These are phyloP conservation scores for Orchesella cincta DNA, from an alignment of 1,140 invertebrate genomes.

Conservation along the genomic window DNA sequence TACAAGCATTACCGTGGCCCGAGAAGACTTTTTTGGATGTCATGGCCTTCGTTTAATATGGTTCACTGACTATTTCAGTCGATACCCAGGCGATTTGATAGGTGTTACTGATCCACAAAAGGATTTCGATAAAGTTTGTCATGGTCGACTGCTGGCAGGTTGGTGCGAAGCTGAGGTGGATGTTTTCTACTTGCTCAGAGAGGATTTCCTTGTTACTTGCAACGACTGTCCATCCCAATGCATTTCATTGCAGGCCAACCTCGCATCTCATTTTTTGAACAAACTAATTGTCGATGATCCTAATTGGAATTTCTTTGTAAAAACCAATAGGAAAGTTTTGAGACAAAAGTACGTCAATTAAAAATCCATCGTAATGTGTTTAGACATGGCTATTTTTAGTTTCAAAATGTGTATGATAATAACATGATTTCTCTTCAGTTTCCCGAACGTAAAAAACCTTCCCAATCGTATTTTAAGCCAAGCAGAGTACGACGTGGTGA, in stretches of 20 bases:
- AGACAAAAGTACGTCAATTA: too few relatives aligned
- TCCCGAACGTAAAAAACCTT: too few relatives aligned
- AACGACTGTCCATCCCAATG: background rate
- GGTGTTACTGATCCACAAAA: background rate
- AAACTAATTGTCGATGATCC: background rate
- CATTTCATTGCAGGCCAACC: background rate
- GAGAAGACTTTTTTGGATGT: background rate
- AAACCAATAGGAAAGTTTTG: background rate
- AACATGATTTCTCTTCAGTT: too few relatives aligned
- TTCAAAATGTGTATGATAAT: too few relatives aligned
- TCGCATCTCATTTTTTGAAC: background rate
- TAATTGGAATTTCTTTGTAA: background rate
- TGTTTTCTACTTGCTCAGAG: background rate
- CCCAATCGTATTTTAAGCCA: too few relatives aligned
- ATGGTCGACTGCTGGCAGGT: background rate
- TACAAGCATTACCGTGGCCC: too few relatives aligned
- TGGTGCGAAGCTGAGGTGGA: background rate
- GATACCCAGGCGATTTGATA: background rate
- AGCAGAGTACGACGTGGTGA: too few relatives aligned
- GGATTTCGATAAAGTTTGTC: background rate
- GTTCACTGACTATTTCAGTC: background rate
- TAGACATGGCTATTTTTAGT: too few relatives aligned
- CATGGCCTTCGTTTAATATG: background rate
- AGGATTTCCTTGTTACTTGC: background rate
- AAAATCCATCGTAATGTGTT: too few relatives aligned